Evolutionary conservation across 1,140 invertebrate species (phyloP).

Genomic region (Drosophila subpulchrella): DNA sequence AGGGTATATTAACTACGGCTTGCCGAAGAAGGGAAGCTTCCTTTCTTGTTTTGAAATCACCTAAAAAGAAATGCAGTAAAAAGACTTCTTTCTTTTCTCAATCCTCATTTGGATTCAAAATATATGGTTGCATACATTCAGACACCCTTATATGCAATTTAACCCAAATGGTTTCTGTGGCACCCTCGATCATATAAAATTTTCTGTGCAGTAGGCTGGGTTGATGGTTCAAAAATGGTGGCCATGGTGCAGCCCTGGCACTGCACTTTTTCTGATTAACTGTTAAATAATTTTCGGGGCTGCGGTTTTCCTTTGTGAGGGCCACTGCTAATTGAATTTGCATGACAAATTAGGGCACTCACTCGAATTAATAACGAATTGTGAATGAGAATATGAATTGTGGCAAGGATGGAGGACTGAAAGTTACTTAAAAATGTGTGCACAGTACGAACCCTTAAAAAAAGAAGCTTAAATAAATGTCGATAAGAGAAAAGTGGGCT

Average conservation of each 20-base stretch:
- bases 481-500: conserved; percentile 1
- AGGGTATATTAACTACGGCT: no score
- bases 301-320: conserved; percentile 51
- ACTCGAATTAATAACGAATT: conserved; percentile 42
- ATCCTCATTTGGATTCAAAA: no score
- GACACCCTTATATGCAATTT: no score
- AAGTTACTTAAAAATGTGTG: conserved; percentile 66
- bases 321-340: conserved; percentile 55
- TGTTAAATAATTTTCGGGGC: conserved; percentile 61
- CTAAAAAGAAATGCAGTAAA: no score
- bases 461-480: not conserved
- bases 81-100: no score
- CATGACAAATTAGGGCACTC: conserved; percentile 60
- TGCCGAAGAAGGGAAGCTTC: no score
- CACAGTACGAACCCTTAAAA: conserved; percentile 10
- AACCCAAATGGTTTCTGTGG: no score
- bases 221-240: not conserved
- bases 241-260: not conserved
- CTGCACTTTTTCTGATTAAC: conserved; percentile 63
- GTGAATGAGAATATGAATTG: conserved; percentile 19
- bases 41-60: no score
- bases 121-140: no score
- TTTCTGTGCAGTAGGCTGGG: not conserved
- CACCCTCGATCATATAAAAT: no score
- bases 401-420: conserved; percentile 8